Evolutionary conservation across 2,797 vertebrate genomes (phyloP), one percentile per base, ranked within the genome.

Genomic region (Prunella strophiata): DNA sequence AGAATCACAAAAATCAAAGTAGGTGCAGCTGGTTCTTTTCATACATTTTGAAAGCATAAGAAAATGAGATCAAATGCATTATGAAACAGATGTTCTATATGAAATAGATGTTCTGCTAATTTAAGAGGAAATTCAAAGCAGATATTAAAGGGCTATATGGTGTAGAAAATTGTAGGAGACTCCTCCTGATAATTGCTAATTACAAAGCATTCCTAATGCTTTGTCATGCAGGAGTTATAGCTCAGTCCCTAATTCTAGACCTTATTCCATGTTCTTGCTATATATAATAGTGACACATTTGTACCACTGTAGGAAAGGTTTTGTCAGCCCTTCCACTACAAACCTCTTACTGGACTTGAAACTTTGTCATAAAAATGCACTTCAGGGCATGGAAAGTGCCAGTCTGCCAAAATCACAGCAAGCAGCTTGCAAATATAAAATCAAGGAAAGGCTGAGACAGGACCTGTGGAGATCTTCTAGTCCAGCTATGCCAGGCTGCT

Each of bases 91-190:
- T 90, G 88, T 66, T 78, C 74, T 78, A 59, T 66, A 67, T 61
- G 59, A 78, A 85, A 78, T 42, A 88, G 89, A 88, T 86, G 89
- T 89, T 91, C 87, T 90, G 93, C 85, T 96, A 91, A 94, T 94
- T 94, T 93, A 89, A 91, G 89, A 95, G 51, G 79, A 96, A 96
- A 97, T 54, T 73, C 79, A 97, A 96, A 95, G 57, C 59, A 96
- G 84, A 92, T 92, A 93, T 75, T 95, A 95, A 93, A 92, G 85
- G 51, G 68, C 61, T 82, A 66, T 34, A 89, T 50, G 79, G 77
- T 55, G 77, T 21, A 94, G 80, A 94, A 96, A 96, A 96, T 93
- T 86, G 79, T 85, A 91, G 61, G 67, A 76, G 52, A 76, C 61
- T 85, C 63, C 65, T 61, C 45, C 62, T 89, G 79, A 32, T 93